Evolutionary conservation across 2,797 vertebrate species (phyloP).

Genomic region (Merluccius polli): DNA sequence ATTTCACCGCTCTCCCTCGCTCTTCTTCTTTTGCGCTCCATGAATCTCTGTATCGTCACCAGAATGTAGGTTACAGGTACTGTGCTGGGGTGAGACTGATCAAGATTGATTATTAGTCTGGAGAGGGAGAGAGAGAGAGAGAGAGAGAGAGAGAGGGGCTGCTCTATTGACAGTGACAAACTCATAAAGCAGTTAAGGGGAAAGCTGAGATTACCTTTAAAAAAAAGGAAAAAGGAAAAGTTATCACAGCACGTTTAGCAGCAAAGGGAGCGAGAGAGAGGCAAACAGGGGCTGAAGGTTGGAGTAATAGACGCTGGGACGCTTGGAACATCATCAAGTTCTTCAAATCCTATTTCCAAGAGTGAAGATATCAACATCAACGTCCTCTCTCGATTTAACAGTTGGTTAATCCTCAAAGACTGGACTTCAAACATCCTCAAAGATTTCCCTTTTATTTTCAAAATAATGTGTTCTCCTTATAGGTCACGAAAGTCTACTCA

Average conservation of each 20-base stretch:
- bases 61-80: slow-evolving; percentile 57
- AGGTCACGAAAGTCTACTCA: not conserved
- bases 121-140: not conserved
- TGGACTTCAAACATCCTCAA: not conserved
- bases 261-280: not conserved
- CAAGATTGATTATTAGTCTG: slow-evolving; percentile 52
- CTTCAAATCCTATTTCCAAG: not conserved
- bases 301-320: not conserved
- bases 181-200: slow-evolving; percentile 38
- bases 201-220: slow-evolving; percentile 26
- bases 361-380: not conserved
- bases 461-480: not conserved
- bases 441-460: not conserved
- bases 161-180: slow-evolving; percentile 27
- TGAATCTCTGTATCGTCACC: slow-evolving; percentile 48
- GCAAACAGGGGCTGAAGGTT: not conserved
- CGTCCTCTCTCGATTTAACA: not conserved
- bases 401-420: not conserved
- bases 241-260: slow-evolving; percentile 15
- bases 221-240: slow-evolving; percentile 2
- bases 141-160: not conserved
- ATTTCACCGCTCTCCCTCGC: slow-evolving; percentile 49
- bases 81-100: slow-evolving; percentile 54
- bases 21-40: slow-evolving; percentile 46
- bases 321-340: not conserved